Base-by-base conservation (phyloP, 2,113 vertebrate species). In the Lontra canadensis region DNA sequence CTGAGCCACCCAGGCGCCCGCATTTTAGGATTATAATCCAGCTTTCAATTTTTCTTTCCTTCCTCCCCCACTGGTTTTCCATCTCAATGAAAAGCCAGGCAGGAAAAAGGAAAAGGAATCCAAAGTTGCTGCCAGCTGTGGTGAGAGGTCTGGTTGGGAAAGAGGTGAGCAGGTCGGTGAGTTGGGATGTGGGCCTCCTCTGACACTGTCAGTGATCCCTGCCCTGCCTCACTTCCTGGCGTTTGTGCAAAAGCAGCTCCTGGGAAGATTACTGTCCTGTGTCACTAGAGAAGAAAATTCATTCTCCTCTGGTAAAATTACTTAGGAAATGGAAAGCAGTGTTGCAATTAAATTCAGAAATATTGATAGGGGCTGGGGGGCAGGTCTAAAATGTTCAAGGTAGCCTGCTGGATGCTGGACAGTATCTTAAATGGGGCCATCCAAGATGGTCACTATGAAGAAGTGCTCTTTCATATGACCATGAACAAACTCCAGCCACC, bases 291-390 rank as follows among this genome's bases (percentile, higher is more conserved):
- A 59, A 84, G 63, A 92, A 90, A 80, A 94, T 82, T 61, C 81
- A 93, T 71, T 91, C 79, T 97, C 59, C 36, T 26, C 39, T 94
- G 73, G n/a, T 47, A 91, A 95, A 95, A 88, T 78, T 42, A 82
- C 61, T 69, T 86, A 94, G 47, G 44, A 76, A 84, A 80, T 49
- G 13, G 90, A 95, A 95, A 90, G 25, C 61, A 80, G 11, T 80
- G n/a, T 67, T 93, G 25, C 49, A 85, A 61, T 89, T 95, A 93
- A 90, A 91, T 79, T 86, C 82, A 93, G 81, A 96, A 88, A 97
- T 90, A 95, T 89, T 84, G 86, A 90, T 36, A 15, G 18, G 47
- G 44, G 69, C 52, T 18, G 80, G 29, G 63, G 29, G 31, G 61
- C 29, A 31, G 34, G 44, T 95, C 49, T 87, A 55, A 96, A 90